Evolutionary conservation across 2,113 vertebrate species (phyloP).

Genomic region (Corythoichthys intestinalis): DNA sequence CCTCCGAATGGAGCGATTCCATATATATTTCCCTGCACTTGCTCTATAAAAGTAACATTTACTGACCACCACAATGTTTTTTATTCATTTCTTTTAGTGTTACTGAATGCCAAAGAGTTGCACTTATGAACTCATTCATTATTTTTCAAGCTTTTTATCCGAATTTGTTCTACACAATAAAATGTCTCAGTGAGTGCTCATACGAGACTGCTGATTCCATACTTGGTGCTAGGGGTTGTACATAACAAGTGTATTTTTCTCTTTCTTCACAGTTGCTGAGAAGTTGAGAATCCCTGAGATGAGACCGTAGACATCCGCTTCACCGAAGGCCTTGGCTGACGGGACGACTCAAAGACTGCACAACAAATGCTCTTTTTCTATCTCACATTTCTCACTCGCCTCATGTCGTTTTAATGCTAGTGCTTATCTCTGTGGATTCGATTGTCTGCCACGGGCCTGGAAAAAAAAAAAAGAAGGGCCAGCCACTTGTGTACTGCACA

Average conservation of each 20-base stretch:
- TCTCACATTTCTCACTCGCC: constrained; percentile 58
- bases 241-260: neutral
- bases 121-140: too few relatives aligned
- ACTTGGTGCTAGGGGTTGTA: too few relatives aligned
- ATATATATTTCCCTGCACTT: too few relatives aligned
- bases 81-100: too few relatives aligned
- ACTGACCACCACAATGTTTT: too few relatives aligned
- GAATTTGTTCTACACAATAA: too few relatives aligned
- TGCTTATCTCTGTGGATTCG: constrained; percentile 49
- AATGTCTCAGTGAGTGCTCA: too few relatives aligned
- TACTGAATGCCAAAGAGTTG: too few relatives aligned
- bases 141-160: too few relatives aligned
- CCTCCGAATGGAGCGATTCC: too few relatives aligned
- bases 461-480: neutral
- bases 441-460: constrained; percentile 40
- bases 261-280: constrained; percentile 80
- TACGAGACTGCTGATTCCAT: too few relatives aligned
- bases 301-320: constrained; percentile 38
- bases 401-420: constrained; percentile 47
- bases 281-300: constrained; percentile 75
- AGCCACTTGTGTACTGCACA: constrained; percentile 9
- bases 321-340: constrained; percentile 37
- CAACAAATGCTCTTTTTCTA: constrained; percentile 70
- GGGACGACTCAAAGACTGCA: constrained; percentile 53
- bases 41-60: too few relatives aligned